Percentiles rank a stretch among this genome's conserved stretches.
phyloP scores from a whole-genome alignment of 2,113 vertebrate species.

The Dromiciops gliroides region DNA sequence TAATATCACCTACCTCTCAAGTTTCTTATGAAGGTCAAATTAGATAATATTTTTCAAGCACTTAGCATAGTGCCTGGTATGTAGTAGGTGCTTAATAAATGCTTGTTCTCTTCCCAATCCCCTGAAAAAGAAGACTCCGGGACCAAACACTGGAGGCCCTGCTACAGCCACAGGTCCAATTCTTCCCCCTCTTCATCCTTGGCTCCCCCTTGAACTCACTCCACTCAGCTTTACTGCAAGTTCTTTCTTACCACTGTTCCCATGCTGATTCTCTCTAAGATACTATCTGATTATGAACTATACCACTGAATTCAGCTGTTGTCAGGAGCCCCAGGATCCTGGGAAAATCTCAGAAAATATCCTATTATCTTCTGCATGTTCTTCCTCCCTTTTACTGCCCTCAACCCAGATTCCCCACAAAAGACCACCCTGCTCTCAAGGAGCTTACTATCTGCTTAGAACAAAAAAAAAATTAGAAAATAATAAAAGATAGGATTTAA shows the following conservation, averaged over 20 bases:
- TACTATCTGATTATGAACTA: not conserved
- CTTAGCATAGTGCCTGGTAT: not conserved
- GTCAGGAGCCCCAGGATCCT: not conserved
- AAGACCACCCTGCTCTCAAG: not conserved
- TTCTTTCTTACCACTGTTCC: not conserved
- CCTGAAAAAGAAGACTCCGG: not conserved
- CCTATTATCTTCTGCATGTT: not conserved
- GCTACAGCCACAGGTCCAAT: not conserved
- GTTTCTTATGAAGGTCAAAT: not conserved
- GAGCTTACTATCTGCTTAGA: not conserved
- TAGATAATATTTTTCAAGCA: not conserved
- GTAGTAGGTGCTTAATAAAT: not conserved
- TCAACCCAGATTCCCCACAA: not conserved
- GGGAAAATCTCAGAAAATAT: not conserved
- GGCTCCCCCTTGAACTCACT: not conserved
- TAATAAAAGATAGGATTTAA: not conserved
- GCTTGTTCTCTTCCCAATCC: not conserved
- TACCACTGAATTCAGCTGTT: not conserved
- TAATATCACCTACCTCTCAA: not conserved
- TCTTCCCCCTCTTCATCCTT: not conserved
- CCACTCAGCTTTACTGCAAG: not conserved
- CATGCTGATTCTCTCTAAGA: not conserved
- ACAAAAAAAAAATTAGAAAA: not conserved
- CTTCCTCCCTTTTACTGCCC: not conserved
- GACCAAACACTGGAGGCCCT: not conserved